A percentile compares a stretch with the other conserved stretches of the same genome.
Conservation (phyloP, 2,888 invertebrate genomes). For the Marasmarcha lunaedactyla region DNA sequence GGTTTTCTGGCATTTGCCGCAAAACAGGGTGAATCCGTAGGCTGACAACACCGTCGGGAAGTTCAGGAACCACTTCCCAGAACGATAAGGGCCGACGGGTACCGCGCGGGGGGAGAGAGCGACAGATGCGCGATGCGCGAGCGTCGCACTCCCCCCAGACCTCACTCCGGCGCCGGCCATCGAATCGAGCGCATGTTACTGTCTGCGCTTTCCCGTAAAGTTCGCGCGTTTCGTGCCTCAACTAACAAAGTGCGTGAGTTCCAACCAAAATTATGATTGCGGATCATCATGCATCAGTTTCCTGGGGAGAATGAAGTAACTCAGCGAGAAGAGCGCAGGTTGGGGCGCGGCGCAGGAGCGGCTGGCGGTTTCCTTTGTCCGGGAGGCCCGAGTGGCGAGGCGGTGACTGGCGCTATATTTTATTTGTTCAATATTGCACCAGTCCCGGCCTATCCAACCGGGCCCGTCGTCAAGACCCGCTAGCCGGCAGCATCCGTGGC, state of each 20-base stretch:
- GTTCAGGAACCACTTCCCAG: conserved; percentile 70
- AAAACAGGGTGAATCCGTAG: conserved; percentile 26
- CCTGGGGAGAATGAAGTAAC: conserved; percentile 17
- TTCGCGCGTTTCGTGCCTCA: conserved; percentile 29
- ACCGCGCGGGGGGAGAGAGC: conserved; percentile 26
- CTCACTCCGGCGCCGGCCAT: conserved; percentile 40
- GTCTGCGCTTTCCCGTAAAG: conserved; percentile 18
- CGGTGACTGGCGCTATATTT: conserved; percentile 68
- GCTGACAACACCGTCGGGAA: conserved; percentile 57
- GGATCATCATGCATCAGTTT: conserved; percentile 15
- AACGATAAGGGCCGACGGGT: conserved; percentile 58
- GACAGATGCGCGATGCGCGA: conserved; percentile 31
- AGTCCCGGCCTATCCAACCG: conserved; percentile 71
- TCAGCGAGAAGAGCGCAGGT: conserved; percentile 17
- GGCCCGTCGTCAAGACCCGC: conserved; percentile 59
- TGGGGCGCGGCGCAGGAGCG: conserved; percentile 42
- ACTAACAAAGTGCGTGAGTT: conserved; percentile 33
- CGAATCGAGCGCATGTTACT: conserved; percentile 26
- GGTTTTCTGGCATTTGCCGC: conserved; percentile 18
- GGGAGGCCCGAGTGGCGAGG: conserved; percentile 64
- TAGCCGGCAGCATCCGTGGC: conserved; percentile 61
- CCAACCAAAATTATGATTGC: conserved; percentile 12
- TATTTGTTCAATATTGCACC: conserved; percentile 66
- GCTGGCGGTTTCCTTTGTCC: conserved; percentile 45
- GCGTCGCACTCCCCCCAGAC: conserved; percentile 57